Base-by-base conservation (phyloP, 2,797 vertebrate genomes). In the Oreochromis mossambicus region DNA sequence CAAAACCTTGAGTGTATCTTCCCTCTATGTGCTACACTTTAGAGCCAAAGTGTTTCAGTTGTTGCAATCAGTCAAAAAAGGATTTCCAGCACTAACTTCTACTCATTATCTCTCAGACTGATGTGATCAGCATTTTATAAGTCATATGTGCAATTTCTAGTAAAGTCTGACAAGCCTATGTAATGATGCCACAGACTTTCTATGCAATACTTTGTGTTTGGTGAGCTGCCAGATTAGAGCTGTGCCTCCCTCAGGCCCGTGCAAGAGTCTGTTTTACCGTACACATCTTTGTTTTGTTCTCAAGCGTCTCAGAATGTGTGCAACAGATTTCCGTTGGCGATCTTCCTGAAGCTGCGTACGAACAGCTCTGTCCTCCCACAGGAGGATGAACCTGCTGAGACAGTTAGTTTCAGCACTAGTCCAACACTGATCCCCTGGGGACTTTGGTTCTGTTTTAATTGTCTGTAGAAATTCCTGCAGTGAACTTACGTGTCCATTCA, bases 391-490 rank as follows among this genome's bases (percentile, higher is more conserved):
- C 78, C 78, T 87, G 78, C 88, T 77, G 85, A 86, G 79, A 77
- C 78, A 48, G 15, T 83, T 54, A 14, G 19, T 83, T 88, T 87
- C 32, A 81, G 17, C 77, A 46, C 43, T 13, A 24, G n/a, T 38
- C 84, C 58, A 12, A 14, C 36, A 32, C 41, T 5, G 58, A 81
- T 70, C 80, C 80, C 87, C 48, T 3, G 13, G 43, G 90, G 68
- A 76, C 80, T 73, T 38, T 21, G 8, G 52, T 24, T 84, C 81
- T 52, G 56, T 81, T 86, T 87, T 87, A 84, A 93, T 91, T 83
- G 52, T 61, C 75, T 68, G 77, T 38, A 81, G 86, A 83, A 76
- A 81, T 55, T 79, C 79, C 61, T 55, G 78, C 83, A 68, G 83
- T 61, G 77, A 68, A 5, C 82, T 73, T 70, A 63, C 15, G 63